Percentiles rank a stretch among this genome's conserved stretches.
Conservation (phyloP, 2,888 invertebrate genomes). For the Tyria jacobaeae region DNA sequence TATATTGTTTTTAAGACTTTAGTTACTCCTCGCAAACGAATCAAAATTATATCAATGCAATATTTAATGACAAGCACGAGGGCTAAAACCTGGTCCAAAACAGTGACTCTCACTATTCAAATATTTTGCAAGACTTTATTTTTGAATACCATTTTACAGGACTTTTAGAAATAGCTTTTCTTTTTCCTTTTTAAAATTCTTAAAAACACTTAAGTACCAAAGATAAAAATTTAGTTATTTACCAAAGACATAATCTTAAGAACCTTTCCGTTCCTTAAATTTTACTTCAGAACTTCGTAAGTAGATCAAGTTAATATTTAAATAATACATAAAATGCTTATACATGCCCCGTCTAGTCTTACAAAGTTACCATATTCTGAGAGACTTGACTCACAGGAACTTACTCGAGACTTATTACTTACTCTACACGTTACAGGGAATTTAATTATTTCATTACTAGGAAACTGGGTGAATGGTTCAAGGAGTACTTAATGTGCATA, state of each 20-base stretch:
- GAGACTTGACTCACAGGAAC: constrained; percentile 8
- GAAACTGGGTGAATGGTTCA: constrained; percentile 14
- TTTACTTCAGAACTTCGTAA: constrained; percentile 8
- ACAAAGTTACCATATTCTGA: constrained; percentile 21
- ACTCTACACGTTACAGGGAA: constrained; percentile 9
- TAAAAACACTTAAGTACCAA: constrained; percentile 2
- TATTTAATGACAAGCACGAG: not conserved
- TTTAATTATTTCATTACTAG: constrained; percentile 33
- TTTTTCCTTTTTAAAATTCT: too few species aligned
- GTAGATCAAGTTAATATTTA: constrained; percentile 9
- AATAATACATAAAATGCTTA: not conserved
- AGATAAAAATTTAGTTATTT: not conserved
- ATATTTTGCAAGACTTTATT: not conserved
- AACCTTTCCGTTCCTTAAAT: constrained; percentile 9
- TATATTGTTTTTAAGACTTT: too few species aligned
- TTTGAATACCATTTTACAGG: not conserved
- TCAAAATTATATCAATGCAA: not conserved
- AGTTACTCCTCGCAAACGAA: too few species aligned
- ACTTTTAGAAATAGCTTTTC: not conserved
- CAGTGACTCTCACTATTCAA: not conserved
- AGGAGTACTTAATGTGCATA: not conserved
- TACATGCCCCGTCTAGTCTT: constrained; percentile 6
- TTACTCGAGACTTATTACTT: constrained; percentile 9
- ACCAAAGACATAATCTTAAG: not conserved
- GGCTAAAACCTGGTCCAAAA: not conserved